Evolutionary conservation across 2,888 invertebrate genomes (phyloP), one percentile per base, ranked within the genome.

Genomic region (Drosophila peninsularis): DNA sequence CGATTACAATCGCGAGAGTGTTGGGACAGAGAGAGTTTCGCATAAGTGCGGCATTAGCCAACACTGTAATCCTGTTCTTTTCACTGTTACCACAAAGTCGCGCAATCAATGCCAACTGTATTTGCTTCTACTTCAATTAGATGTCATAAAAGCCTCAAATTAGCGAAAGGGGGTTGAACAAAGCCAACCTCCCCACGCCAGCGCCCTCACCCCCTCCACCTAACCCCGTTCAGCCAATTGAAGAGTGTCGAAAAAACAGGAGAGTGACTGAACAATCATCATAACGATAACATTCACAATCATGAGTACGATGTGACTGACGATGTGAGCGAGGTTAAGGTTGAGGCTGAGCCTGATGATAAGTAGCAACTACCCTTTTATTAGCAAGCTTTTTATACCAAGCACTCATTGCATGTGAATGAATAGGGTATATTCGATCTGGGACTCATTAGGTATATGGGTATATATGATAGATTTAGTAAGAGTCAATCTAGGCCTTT

Each of bases 351-450:
- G 47, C 13, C 17, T 50, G 50, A 36, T 60, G 79, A 62, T 80
- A 76, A 65, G 67, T 69, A 66, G 63, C 36, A 76, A 66, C 83
- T 89, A 89, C 88, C 81, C 83, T 87, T 89, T 83, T 63, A 82
- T 82, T 82, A 82, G 57, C 56, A 37, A 49, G 47, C 34, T 44
- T 21, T 58, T 56, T 21, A 56, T 66, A 58, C 55, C 44, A 54
- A 49, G 21, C 24, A 34, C 13, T 13, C 24, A 1, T 36, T 17
- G 17, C 1, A 14, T 5, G 5, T 39, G 5, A 4, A 9, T 0
- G 5, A 7, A 45, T 5, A 0, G 37, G 27, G 41, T 32, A 19
- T n/a, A n/a, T n/a, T n/a, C n/a, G n/a, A n/a, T n/a, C n/a, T n/a
- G n/a, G n/a, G n/a, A n/a, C n/a, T n/a, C n/a, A n/a, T n/a, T n/a